A percentile compares a stretch with the other conserved stretches of the same genome.
Conservation (phyloP, 2,797 vertebrate genomes). For the Alcedo atthis region DNA sequence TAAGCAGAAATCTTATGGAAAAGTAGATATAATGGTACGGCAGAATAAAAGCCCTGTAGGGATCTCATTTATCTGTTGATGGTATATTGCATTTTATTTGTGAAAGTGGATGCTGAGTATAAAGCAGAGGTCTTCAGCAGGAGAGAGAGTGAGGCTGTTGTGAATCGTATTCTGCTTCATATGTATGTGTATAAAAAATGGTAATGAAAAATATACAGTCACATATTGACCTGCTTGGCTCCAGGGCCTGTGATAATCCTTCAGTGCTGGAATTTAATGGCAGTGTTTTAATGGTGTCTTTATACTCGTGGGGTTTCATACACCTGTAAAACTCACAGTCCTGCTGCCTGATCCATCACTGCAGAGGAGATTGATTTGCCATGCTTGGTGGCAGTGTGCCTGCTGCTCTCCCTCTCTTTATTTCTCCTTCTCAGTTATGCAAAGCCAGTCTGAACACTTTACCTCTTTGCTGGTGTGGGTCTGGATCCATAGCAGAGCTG, state of each 20-base stretch:
- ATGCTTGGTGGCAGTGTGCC: conserved; percentile 16
- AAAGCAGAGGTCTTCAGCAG: conserved; percentile 35
- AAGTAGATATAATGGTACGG: neutral
- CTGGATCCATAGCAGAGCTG: neutral
- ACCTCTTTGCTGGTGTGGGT: neutral
- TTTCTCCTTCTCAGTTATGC: conserved; percentile 12
- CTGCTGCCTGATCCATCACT: conserved; percentile 64
- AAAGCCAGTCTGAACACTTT: conserved; percentile 4
- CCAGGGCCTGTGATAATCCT: conserved; percentile 23
- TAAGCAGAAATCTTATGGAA: conserved; percentile 58
- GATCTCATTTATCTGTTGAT: conserved; percentile 59
- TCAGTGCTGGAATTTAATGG: conserved; percentile 55
- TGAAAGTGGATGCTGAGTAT: conserved; percentile 4
- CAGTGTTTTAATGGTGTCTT: conserved; percentile 69
- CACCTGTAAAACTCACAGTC: conserved; percentile 64
- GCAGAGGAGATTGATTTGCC: conserved; percentile 55
- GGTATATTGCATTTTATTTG: conserved; percentile 52
- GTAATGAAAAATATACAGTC: conserved; percentile 57
- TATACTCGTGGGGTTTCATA: conserved; percentile 13
- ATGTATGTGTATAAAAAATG: conserved; percentile 26
- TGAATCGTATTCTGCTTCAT: conserved; percentile 14
- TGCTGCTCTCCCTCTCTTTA: neutral
- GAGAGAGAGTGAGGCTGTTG: neutral
- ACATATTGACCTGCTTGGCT: conserved; percentile 56
- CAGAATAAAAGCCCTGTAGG: conserved; percentile 54